Conservation (phyloP, 2,113 vertebrate species). For the Passerina amoena region DNA sequence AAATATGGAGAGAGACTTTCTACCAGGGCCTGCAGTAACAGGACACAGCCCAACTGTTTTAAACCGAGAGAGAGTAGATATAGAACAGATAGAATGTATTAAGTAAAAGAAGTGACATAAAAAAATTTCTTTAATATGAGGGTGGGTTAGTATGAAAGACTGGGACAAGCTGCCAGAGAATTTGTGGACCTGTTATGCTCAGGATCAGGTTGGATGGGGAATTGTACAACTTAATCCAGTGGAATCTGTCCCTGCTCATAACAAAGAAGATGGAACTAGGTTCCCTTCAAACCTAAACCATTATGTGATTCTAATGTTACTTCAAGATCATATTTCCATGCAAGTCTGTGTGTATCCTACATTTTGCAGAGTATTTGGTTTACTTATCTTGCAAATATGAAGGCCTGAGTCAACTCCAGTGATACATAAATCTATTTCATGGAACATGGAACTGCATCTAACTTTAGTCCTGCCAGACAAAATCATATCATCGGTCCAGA, state of each 20-base stretch:
- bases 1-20: neutral
- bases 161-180: neutral
- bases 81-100: neutral
- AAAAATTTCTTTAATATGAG: neutral
- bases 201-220: neutral
- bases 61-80: neutral
- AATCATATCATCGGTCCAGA: neutral
- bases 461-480: neutral
- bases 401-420: neutral
- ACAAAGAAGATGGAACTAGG: neutral
- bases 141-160: neutral
- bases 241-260: neutral
- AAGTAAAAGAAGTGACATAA: neutral
- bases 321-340: accelerated
- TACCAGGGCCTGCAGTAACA: neutral
- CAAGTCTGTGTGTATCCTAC: neutral
- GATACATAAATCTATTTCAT: neutral
- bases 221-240: neutral
- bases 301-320: neutral
- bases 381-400: neutral
- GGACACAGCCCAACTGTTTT: neutral
- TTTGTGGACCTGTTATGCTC: neutral
- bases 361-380: neutral
- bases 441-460: neutral
- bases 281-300: neutral